Evolutionary conservation across 1,140 invertebrate genomes (phyloP), one percentile per base, ranked within the genome.

Genomic region (Arion vulgaris): DNA sequence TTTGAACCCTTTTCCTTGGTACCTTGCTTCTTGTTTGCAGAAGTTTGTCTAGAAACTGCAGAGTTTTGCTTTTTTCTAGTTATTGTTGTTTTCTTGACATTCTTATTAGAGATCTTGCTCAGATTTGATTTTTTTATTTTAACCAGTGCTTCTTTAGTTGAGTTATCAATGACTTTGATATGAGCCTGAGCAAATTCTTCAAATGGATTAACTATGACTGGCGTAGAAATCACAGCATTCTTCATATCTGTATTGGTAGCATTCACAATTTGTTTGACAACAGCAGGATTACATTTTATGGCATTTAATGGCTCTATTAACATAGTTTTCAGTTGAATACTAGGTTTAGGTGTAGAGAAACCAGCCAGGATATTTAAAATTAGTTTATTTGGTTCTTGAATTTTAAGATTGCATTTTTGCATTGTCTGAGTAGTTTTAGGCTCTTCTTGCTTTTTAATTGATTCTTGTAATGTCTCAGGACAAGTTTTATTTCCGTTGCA

Each of bases 121-220:
- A 11, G 17, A 13, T 26, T 2, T 11, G 73, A 32, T 41, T 85
- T 80, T 39, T 88, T 83, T 32, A 57, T 15, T 49, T 82, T 85
- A 45, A 79, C 51, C 26, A 78, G 71, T n/a, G 80, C 80, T 75
- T 86, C 85, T 81, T 84, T 84, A 32, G 49, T 41, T 15, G 78
- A 62, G 26, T 71, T 80, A 49, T 80, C 66, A 45, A 71, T 34
- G 7, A 36, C n/a, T 34, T 5, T 79, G 28, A 71, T 34, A 49
- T 80, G 41, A 28, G 62, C 13, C 38, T 80, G 62, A 13, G 23
- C 41, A 76, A 87, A 87, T 41, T 88, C 85, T 82, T 89, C 89
- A 87, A 88, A 90, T 32, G 89, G 89, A 83, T 90, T 89, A 4
- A 89, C 87, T 76, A 90, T 90, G 17, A 90, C 80, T n/a, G 89